phyloP scores from a whole-genome alignment of 2,113 vertebrate genomes.

The Diphyllodes magnificus region DNA sequence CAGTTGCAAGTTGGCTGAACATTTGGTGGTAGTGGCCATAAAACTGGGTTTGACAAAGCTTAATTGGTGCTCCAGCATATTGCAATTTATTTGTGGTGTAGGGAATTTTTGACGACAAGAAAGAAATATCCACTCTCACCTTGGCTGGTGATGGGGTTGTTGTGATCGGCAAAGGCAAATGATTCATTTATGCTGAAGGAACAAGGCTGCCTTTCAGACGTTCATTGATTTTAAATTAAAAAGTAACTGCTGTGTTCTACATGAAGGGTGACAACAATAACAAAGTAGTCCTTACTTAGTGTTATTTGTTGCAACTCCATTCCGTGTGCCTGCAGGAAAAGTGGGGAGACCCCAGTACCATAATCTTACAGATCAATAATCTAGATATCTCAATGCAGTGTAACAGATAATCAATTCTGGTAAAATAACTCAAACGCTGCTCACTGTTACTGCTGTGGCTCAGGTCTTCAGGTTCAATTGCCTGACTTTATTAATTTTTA shows the following conservation, averaged over 20 bases:
- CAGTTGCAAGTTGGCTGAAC: fast-evolving
- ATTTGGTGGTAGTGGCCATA: neutral
- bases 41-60: neutral
- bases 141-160: slow-evolving; percentile 44
- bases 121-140: slow-evolving; percentile 38
- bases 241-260: slow-evolving; percentile 73
- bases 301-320: slow-evolving; percentile 59
- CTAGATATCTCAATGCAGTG: slow-evolving; percentile 68
- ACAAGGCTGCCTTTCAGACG: slow-evolving; percentile 64
- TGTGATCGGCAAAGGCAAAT: slow-evolving; percentile 66
- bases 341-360: slow-evolving; percentile 35
- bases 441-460: slow-evolving; percentile 48
- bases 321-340: slow-evolving; percentile 18
- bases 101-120: neutral
- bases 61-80: neutral
- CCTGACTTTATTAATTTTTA: slow-evolving; percentile 69
- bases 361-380: slow-evolving; percentile 72
- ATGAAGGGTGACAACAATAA: slow-evolving; percentile 75
- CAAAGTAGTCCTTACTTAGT: slow-evolving; percentile 69
- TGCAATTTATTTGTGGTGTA: neutral
- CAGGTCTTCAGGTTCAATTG: slow-evolving; percentile 51
- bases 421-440: slow-evolving; percentile 63
- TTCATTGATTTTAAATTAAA: slow-evolving; percentile 81
- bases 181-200: slow-evolving; percentile 70
- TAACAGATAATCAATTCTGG: slow-evolving; percentile 69